phyloP scores from a whole-genome alignment of 2,888 invertebrate species.

The Ypsolopha scabrella region DNA sequence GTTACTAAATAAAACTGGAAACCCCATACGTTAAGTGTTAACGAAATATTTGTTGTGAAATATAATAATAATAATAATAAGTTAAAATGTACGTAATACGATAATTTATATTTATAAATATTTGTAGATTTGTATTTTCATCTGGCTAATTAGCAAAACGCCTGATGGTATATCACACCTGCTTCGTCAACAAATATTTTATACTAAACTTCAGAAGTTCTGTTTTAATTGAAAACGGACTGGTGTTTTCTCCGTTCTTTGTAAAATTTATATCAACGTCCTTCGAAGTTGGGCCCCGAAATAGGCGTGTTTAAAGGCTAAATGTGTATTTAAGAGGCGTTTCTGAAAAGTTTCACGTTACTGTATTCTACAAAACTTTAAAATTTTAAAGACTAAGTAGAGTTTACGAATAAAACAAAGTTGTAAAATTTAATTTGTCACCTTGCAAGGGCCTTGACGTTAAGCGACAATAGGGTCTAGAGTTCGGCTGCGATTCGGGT shows the following conservation, averaged over 20 bases:
- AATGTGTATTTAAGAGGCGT: neutral
- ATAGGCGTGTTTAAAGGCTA: neutral
- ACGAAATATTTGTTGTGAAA: too few species aligned
- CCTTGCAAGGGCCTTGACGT: too few species aligned
- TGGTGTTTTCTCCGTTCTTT: constrained; percentile 55
- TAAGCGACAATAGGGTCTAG: too few species aligned
- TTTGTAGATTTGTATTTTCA: neutral
- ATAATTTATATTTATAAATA: neutral
- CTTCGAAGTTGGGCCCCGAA: neutral
- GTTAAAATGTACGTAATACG: neutral
- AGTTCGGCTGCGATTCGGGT: too few species aligned
- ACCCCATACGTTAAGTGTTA: too few species aligned
- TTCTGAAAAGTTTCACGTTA: too few species aligned
- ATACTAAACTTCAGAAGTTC: constrained; percentile 22
- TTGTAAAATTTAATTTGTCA: too few species aligned
- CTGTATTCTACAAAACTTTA: too few species aligned
- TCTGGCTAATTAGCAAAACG: neutral
- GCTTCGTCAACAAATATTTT: neutral
- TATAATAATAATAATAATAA: too few species aligned
- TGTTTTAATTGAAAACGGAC: constrained; percentile 58
- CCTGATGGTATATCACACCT: neutral
- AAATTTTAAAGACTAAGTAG: too few species aligned
- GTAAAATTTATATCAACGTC: constrained; percentile 35
- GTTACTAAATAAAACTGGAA: too few species aligned
- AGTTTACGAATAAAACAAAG: too few species aligned